Evolutionary conservation across 2,113 vertebrate species (phyloP).

Genomic region (Acrocephalus kingi): DNA sequence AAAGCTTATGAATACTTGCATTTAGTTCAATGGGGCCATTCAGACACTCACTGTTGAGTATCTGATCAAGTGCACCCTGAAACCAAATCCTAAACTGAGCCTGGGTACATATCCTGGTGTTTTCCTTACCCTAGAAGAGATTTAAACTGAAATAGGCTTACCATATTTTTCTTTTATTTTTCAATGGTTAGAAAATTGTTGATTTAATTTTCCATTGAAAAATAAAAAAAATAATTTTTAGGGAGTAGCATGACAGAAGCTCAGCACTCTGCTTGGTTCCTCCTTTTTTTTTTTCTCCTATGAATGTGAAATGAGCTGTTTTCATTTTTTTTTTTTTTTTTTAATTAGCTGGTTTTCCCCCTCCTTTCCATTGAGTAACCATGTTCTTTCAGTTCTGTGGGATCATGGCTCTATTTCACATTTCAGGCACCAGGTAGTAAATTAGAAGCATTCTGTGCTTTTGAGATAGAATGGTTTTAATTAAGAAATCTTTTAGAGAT

Average conservation of each 20-base stretch:
- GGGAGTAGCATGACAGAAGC: not conserved
- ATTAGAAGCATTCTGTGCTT: not conserved
- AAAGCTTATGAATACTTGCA: not conserved
- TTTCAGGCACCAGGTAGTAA: not conserved
- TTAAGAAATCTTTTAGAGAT: not conserved
- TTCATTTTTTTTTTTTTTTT: not conserved
- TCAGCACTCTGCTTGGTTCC: not conserved
- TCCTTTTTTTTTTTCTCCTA: not conserved
- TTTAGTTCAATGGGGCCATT: not conserved
- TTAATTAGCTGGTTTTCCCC: not conserved
- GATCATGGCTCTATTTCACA: not conserved
- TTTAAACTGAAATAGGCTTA: not conserved
- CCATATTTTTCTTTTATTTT: not conserved
- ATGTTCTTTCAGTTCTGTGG: not conserved
- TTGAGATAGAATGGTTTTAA: not conserved
- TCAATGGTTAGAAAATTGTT: not conserved
- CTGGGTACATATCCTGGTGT: not conserved
- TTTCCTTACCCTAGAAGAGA: not conserved
- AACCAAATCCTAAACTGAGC: not conserved
- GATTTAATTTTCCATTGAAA: not conserved
- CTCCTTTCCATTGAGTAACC: accelerated
- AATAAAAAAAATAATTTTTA: not conserved
- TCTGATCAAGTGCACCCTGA: not conserved
- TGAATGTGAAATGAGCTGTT: not conserved
- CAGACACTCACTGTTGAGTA: not conserved